A percentile compares a stretch with the other conserved stretches of the same genome.
These are phyloP conservation scores for Copsychus sechellarum DNA, from an alignment of 2,113 vertebrate species.

Conservation along the genomic window DNA sequence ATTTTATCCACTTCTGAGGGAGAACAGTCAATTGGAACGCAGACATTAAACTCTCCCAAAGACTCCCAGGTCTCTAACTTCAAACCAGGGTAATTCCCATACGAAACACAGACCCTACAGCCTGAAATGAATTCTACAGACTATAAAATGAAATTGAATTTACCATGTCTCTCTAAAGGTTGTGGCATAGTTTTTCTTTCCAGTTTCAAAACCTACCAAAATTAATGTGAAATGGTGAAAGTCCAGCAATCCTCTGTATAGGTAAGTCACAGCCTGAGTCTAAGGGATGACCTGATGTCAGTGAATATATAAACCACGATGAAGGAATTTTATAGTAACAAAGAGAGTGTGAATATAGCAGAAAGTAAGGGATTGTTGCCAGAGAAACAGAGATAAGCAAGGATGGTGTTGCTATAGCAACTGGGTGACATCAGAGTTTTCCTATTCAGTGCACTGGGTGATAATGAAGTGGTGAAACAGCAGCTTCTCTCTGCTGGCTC, in stretches of 20 bases:
- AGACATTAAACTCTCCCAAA: background rate
- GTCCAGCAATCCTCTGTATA: background rate
- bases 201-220: conserved; percentile 3
- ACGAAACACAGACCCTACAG: background rate
- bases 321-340: conserved; percentile 63
- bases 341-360: conserved; percentile 48
- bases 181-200: background rate
- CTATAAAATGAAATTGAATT: background rate
- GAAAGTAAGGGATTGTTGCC: conserved; percentile 69
- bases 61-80: background rate
- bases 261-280: background rate
- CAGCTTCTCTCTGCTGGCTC: background rate
- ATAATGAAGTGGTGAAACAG: conserved; percentile 55
- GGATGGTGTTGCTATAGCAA: conserved; percentile 74
- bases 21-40: background rate
- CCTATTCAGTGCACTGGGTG: conserved; percentile 31
- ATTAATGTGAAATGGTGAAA: background rate
- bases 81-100: background rate
- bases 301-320: conserved; percentile 46
- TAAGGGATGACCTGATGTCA: background rate
- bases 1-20: background rate
- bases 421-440: conserved; percentile 51
- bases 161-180: background rate
- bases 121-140: background rate
- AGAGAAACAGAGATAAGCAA: conserved; percentile 72